Percentiles rank a stretch among this genome's conserved stretches.
Conservation (phyloP, 2,888 invertebrate genomes). For the Drosophila incognita region DNA sequence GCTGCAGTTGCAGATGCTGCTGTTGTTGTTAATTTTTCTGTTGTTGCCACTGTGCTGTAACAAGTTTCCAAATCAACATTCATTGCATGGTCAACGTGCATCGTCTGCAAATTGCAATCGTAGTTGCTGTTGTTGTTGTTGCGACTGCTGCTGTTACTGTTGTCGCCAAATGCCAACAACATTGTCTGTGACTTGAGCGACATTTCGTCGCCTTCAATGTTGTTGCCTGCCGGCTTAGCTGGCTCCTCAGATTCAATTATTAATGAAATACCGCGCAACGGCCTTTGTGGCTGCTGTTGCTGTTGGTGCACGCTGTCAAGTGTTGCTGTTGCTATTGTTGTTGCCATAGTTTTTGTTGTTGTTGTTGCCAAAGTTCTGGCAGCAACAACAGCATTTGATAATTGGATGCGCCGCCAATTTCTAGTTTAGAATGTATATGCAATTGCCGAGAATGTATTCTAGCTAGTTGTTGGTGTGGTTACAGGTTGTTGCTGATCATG, state of each 20-base stretch:
- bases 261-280: slow-evolving; percentile 75
- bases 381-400: slow-evolving; percentile 62
- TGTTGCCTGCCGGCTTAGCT: slow-evolving; percentile 39
- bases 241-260: slow-evolving; percentile 67
- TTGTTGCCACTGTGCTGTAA: slow-evolving; percentile 50
- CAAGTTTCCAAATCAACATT: slow-evolving; percentile 70
- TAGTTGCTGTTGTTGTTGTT: slow-evolving; percentile 24
- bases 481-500: slow-evolving; percentile 37
- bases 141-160: slow-evolving; percentile 36
- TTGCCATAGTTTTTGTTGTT: slow-evolving; percentile 27
- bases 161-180: slow-evolving; percentile 61
- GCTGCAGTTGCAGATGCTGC: slow-evolving; percentile 18
- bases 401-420: slow-evolving; percentile 57
- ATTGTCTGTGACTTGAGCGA: slow-evolving; percentile 62
- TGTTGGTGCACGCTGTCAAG: slow-evolving; percentile 21
- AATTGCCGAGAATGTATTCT: slow-evolving; percentile 32
- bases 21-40: slow-evolving; percentile 7
- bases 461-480: slow-evolving; percentile 34
- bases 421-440: slow-evolving; percentile 55
- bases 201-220: slow-evolving; percentile 59
- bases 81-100: slow-evolving; percentile 53
- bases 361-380: slow-evolving; percentile 63
- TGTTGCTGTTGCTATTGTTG: slow-evolving; percentile 35
- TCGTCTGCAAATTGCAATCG: slow-evolving; percentile 45
- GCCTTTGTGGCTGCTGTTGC: slow-evolving; percentile 54